Evolutionary conservation across 2,113 vertebrate genomes (phyloP).

Genomic region (Hirundichthys speculiger): DNA sequence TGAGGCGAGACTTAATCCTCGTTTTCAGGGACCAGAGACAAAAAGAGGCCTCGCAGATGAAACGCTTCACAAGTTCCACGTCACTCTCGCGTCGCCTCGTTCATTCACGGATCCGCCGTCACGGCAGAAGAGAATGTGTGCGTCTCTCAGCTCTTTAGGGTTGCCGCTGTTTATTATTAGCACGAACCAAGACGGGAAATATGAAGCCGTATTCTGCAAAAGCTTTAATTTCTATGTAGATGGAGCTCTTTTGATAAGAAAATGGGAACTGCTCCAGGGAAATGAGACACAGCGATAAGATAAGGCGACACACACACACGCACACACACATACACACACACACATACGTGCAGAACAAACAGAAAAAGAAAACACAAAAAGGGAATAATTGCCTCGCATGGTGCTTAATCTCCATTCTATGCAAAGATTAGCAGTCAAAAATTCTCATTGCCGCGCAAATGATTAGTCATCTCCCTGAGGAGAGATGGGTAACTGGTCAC

Average conservation of each 20-base stretch:
- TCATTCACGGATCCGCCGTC: conserved; percentile 22
- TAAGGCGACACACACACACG: conserved; percentile 56
- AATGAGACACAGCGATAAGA: conserved; percentile 68
- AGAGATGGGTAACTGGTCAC: conserved; percentile 38
- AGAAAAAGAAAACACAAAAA: conserved; percentile 62
- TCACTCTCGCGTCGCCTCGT: conserved; percentile 35
- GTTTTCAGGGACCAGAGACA: conserved; percentile 64
- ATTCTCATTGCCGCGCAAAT: conserved; percentile 45
- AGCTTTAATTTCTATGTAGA: conserved; percentile 75
- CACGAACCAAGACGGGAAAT: conserved; percentile 26
- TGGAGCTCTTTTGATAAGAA: conserved; percentile 59
- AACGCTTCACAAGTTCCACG: conserved; percentile 47
- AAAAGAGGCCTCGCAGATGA: conserved; percentile 49
- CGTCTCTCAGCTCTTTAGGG: conserved; percentile 8
- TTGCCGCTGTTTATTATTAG: conserved; percentile 46
- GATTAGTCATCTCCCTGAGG: conserved; percentile 66
- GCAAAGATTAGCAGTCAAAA: conserved; percentile 66
- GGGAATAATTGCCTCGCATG: conserved; percentile 64
- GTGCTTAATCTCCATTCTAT: conserved; percentile 70
- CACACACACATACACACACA: conserved; percentile 1
- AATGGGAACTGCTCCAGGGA: conserved; percentile 54
- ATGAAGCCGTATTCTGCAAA: conserved; percentile 43
- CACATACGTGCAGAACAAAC: not conserved
- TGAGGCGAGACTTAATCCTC: conserved; percentile 70
- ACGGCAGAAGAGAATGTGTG: conserved; percentile 3